These are phyloP conservation scores for Stenolophus ochropezus DNA, from an alignment of 2,888 invertebrate species.

Conservation along the genomic window DNA sequence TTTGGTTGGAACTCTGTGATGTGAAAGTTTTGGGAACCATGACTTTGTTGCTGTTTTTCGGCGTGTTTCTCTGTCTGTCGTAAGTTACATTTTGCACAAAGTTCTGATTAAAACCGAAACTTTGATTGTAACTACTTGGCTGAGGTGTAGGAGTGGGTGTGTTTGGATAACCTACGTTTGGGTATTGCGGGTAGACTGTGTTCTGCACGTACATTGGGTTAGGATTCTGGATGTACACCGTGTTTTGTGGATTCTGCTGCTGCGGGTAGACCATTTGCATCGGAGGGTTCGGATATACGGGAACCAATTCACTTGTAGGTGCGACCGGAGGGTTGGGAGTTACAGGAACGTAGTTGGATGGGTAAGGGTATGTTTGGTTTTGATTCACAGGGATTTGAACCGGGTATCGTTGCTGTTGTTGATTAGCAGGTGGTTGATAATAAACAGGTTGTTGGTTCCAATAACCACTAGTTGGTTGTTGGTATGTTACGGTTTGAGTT, in stretches of 20 bases:
- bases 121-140: constrained; percentile 49
- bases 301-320: constrained; percentile 65
- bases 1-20: constrained; percentile 69
- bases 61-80: constrained; percentile 56
- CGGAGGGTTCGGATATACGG: constrained; percentile 66
- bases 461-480: constrained; percentile 61
- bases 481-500: constrained; percentile 64
- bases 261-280: constrained; percentile 67
- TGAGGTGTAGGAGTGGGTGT: constrained; percentile 67
- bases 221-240: constrained; percentile 67
- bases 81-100: constrained; percentile 54
- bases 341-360: constrained; percentile 60
- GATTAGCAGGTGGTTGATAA: constrained; percentile 67
- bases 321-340: constrained; percentile 60
- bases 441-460: constrained; percentile 67
- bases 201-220: constrained; percentile 68
- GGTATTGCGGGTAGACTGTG: constrained; percentile 61
- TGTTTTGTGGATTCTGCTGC: constrained; percentile 64
- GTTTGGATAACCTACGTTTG: constrained; percentile 63
- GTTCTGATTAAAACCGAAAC: constrained; percentile 54
- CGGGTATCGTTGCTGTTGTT: constrained; percentile 56
- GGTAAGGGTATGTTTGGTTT: constrained; percentile 62
- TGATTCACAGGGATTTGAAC: constrained; percentile 47
- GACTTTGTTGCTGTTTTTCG: constrained; percentile 64
- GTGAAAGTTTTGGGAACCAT: constrained; percentile 64